phyloP scores from a whole-genome alignment of 2,113 vertebrate genomes.

The Gila orcuttii region DNA sequence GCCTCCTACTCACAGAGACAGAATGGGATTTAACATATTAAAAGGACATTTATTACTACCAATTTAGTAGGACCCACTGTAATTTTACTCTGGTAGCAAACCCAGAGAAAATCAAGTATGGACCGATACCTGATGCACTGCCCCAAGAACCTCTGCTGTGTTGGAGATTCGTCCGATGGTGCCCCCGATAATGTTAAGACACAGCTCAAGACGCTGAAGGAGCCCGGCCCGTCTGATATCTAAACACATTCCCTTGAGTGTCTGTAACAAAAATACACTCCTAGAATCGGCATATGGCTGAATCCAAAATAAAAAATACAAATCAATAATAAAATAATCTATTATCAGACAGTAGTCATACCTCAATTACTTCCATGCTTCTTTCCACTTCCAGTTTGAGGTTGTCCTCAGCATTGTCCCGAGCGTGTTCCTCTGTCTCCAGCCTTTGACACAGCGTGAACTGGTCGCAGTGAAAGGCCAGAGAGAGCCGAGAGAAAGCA shows the following conservation, averaged over 20 bases:
- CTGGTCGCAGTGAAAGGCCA: slow-evolving; percentile 82
- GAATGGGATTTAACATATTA: not conserved
- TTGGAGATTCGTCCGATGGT: slow-evolving; percentile 75
- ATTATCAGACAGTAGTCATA: slow-evolving; percentile 50
- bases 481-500: slow-evolving; percentile 80
- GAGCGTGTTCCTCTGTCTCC: slow-evolving; percentile 81
- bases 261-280: slow-evolving; percentile 61
- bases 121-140: slow-evolving; percentile 80
- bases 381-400: slow-evolving; percentile 81
- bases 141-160: slow-evolving; percentile 82
- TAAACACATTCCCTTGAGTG: slow-evolving; percentile 73
- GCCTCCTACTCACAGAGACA: slow-evolving; percentile 74
- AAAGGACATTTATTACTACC: not conserved
- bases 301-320: accelerated
- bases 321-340: not conserved
- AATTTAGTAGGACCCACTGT: not conserved
- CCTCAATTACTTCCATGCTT: slow-evolving; percentile 79
- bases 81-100: not conserved
- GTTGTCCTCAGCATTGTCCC: slow-evolving; percentile 83
- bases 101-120: not conserved
- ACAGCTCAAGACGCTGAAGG: slow-evolving; percentile 78
- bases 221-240: slow-evolving; percentile 67
- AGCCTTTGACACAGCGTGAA: slow-evolving; percentile 84
- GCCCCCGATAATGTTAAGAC: slow-evolving; percentile 74
- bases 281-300: not conserved